phyloP scores from a whole-genome alignment of 2,888 invertebrate species.

The Punctoribates punctum region DNA sequence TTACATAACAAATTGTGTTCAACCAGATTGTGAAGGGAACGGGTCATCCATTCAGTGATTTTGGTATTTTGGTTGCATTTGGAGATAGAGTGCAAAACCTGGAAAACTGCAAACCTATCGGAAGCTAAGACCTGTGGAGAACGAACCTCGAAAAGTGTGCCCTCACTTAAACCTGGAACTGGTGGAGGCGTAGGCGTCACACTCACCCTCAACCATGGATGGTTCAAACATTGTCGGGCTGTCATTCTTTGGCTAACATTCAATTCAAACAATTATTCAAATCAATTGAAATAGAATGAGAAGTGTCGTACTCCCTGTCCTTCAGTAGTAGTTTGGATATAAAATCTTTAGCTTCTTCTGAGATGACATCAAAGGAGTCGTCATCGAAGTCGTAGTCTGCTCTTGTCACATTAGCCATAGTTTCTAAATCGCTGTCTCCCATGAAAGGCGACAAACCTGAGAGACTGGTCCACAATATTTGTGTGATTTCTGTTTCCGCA shows the following conservation, averaged over 20 bases:
- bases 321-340: constrained; percentile 85
- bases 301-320: constrained; percentile 74
- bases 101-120: constrained; percentile 27
- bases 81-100: constrained; percentile 57
- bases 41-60: no score
- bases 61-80: background rate
- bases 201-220: constrained; percentile 70
- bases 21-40: background rate
- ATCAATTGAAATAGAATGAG: background rate
- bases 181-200: constrained; percentile 27
- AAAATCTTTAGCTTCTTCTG: constrained; percentile 92
- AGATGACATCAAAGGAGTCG: constrained; percentile 91
- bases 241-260: constrained; percentile 71
- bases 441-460: constrained; percentile 97
- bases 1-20: background rate
- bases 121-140: no score
- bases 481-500: background rate
- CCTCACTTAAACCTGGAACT: constrained; percentile 28
- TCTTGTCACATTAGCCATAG: constrained; percentile 96
- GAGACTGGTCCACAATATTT: constrained; percentile 58
- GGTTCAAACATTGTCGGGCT: constrained; percentile 76
- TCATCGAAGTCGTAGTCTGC: constrained; percentile 97
- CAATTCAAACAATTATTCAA: background rate
- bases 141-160: constrained; percentile 1
- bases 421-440: constrained; percentile 95